Evolutionary conservation across 92 coral and sea anemone genomes (phyloP).

Genomic region (Epizoanthus rinbou): DNA sequence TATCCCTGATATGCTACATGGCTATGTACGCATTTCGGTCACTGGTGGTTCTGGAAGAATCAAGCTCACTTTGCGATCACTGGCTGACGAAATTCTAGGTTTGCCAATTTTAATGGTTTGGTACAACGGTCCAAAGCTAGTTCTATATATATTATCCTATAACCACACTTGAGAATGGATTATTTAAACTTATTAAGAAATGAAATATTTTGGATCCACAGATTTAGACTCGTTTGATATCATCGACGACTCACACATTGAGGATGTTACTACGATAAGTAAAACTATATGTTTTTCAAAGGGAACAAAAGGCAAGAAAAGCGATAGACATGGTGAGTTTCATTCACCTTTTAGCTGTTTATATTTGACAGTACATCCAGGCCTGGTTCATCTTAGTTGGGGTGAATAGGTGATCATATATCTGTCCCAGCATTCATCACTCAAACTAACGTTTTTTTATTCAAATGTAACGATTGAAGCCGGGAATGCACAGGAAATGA

Average conservation of each 20-base stretch:
- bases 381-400: too few species aligned
- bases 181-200: not conserved
- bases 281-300: not conserved
- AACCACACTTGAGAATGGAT: not conserved
- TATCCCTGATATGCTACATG: conserved; percentile 4
- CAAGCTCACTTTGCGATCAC: conserved; percentile 11
- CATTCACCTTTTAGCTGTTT: not conserved
- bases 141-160: not conserved
- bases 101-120: too few species aligned
- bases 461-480: too few species aligned
- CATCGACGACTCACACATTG: not conserved
- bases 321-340: not conserved
- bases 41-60: conserved; percentile 22
- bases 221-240: conserved; percentile 17
- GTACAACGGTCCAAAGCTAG: too few species aligned
- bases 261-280: not conserved
- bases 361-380: too few species aligned
- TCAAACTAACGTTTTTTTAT: too few species aligned
- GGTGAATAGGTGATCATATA: too few species aligned
- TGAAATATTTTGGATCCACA: not conserved
- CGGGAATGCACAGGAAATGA: too few species aligned
- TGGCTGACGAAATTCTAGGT: conserved; percentile 17
- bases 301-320: not conserved
- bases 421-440: too few species aligned
- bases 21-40: conserved; percentile 29